Base-by-base conservation (phyloP, 2,888 invertebrate species). In the Dastarcus helophoroides region DNA sequence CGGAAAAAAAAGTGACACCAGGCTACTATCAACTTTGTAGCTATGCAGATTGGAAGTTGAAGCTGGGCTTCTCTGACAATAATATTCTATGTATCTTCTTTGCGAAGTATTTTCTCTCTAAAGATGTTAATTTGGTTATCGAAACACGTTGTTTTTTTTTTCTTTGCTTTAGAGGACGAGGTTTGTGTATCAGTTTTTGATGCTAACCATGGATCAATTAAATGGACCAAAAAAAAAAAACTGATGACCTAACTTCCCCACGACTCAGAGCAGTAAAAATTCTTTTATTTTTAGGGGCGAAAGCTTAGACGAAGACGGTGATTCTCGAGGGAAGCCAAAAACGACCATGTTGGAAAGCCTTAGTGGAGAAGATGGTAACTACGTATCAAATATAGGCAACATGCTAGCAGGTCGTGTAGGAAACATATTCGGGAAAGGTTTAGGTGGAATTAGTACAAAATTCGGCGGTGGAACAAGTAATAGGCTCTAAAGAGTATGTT, bases 381-480 rank as follows among this genome's bases (percentile, higher is more conserved):
- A 71, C 47, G 76, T 81, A 12, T 76, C 79, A 21, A 85, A 84
- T 56, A 81, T 84, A 13, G 80, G 84, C 21, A 81, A 82, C 41
- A 82, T 85, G 53, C 83, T 88, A 41, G 86, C 85, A 41, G 89
- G 88, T 32, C 71, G 84, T 64, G 79, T 90, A 51, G 86, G 88
- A 48, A 86, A 84, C 64, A 80, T 89, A 60, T 80, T 89, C 50
- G 89, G 89, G 30, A 85, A 88, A 57, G 84, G 89, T 44, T 79
- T 90, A 50, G 89, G 89, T 43, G 88, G 89, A 54, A 71, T 90
- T 52, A 83, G 88, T 54, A 83, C 84, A 49, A 88, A 88, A 65
- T 72, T 89, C 43, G 86, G 88, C 41, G 82, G 84, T 45, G 80
- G 84, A 42, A 71, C 74, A 34, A 82, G 83, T 41, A 82, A 82